Evolutionary conservation across 1,140 invertebrate species (phyloP).

Genomic region (Drosophila arizonae): DNA sequence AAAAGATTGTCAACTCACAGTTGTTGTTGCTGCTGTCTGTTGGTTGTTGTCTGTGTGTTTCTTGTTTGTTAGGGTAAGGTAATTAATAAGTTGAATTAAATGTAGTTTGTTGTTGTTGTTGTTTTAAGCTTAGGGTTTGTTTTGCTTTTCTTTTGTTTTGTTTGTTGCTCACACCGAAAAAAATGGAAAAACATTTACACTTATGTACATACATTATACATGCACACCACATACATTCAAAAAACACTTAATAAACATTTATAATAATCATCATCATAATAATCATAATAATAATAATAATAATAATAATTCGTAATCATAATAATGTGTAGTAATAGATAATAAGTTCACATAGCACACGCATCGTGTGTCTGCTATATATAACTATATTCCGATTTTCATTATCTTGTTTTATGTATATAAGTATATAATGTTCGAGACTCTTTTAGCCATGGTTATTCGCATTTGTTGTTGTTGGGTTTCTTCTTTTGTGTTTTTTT

Average conservation of each 20-base stretch:
- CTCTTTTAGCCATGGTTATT: constrained; percentile 75
- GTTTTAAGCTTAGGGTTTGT: constrained; percentile 59
- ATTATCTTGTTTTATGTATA: constrained; percentile 27
- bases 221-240: constrained; percentile 73
- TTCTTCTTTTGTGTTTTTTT: constrained; percentile 28
- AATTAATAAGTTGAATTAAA: constrained; percentile 76
- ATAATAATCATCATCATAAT: constrained; percentile 42
- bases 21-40: constrained; percentile 20
- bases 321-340: constrained; percentile 74
- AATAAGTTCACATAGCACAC: constrained; percentile 71
- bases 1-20: constrained; percentile 55
- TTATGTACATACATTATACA: constrained; percentile 63
- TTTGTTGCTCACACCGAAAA: constrained; percentile 55
- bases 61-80: constrained; percentile 35
- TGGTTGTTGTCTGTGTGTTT: constrained; percentile 12
- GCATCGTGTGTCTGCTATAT: constrained; percentile 38
- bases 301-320: constrained; percentile 43
- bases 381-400: constrained; percentile 18
- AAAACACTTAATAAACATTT: constrained; percentile 78
- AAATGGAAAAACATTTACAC: constrained; percentile 74
- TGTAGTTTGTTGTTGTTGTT: constrained; percentile 56
- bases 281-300: constrained; percentile 8
- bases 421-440: constrained; percentile 66
- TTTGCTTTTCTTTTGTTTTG: constrained; percentile 26
- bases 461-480: constrained; percentile 31